A percentile compares a stretch with the other conserved stretches of the same genome.
Conservation (phyloP, 2,113 vertebrate species). For the Silurus meridionalis region DNA sequence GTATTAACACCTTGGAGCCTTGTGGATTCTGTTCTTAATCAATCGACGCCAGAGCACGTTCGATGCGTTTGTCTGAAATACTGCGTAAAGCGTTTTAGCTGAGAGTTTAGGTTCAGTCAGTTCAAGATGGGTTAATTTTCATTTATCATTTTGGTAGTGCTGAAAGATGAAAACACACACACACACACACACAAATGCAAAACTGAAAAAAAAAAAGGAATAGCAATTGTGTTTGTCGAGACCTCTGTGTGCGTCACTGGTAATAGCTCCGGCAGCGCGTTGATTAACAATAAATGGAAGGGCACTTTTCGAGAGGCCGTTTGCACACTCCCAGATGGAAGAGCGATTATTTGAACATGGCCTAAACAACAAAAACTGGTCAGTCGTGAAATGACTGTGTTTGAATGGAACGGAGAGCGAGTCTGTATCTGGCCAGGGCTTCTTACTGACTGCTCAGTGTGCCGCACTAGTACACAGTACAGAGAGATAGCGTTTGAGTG, state of each 20-base stretch:
- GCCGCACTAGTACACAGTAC: neutral
- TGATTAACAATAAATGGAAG: slow-evolving; percentile 28
- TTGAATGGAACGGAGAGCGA: neutral
- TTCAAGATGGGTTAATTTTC: neutral
- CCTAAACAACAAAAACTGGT: neutral
- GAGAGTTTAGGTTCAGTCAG: neutral
- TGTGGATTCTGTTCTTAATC: neutral
- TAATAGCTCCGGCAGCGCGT: neutral
- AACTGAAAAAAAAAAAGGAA: slow-evolving; percentile 8
- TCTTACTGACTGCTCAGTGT: neutral
- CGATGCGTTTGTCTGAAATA: neutral
- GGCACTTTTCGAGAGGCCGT: slow-evolving; percentile 11
- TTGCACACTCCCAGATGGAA: neutral
- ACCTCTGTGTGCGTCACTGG: neutral
- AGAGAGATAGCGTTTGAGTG: neutral
- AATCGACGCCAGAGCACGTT: neutral
- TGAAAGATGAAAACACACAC: neutral
- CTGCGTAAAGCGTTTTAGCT: neutral
- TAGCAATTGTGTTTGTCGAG: slow-evolving; percentile 4
- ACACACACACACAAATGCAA: too few relatives aligned
- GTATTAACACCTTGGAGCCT: neutral
- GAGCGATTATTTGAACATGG: slow-evolving; percentile 16
- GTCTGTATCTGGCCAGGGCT: neutral
- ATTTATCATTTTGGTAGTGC: neutral
- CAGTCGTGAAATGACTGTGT: neutral